Conservation (phyloP, 2,888 invertebrate species). For the Rhamnusium bicolor region DNA sequence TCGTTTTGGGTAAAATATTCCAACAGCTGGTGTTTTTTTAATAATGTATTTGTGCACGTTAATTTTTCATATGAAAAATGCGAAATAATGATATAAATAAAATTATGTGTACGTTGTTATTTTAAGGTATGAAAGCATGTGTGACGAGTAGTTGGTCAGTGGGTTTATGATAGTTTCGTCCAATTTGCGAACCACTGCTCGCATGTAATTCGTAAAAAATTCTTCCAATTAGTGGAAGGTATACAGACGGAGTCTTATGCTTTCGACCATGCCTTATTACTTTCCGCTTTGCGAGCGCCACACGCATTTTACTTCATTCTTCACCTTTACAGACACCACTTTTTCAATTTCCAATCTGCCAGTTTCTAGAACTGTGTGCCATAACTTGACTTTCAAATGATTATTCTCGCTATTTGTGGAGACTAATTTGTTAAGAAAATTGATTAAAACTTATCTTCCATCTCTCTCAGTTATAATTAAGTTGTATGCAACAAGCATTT, state of each 20-base stretch:
- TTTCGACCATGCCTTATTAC: slow-evolving; percentile 9
- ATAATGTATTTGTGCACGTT: not conserved
- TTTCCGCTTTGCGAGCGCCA: slow-evolving; percentile 2
- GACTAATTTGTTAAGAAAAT: too few relatives aligned
- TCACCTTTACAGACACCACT: not conserved
- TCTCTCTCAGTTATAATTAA: too few relatives aligned
- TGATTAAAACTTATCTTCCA: too few relatives aligned
- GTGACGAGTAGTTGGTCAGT: slow-evolving; percentile 26
- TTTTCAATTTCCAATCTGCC: not conserved
- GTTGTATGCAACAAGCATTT: too few relatives aligned
- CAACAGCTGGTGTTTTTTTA: slow-evolving; percentile 16
- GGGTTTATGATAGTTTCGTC: slow-evolving; percentile 19
- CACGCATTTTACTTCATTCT: slow-evolving; percentile 7
- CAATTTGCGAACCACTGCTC: slow-evolving; percentile 9
- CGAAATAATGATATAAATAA: slow-evolving; percentile 12
- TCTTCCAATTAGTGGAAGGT: slow-evolving; percentile 20
- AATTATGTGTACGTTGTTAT: not conserved
- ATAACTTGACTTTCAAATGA: too few relatives aligned
- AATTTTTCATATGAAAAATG: not conserved
- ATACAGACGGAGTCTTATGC: slow-evolving; percentile 8
- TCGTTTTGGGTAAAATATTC: slow-evolving; percentile 13
- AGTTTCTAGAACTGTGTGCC: not conserved
- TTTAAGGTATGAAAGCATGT: not conserved
- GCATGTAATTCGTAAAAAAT: slow-evolving; percentile 15
- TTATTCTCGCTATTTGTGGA: too few relatives aligned